phyloP scores from a whole-genome alignment of 2,797 vertebrate species.

The Denticeps clupeoides region DNA sequence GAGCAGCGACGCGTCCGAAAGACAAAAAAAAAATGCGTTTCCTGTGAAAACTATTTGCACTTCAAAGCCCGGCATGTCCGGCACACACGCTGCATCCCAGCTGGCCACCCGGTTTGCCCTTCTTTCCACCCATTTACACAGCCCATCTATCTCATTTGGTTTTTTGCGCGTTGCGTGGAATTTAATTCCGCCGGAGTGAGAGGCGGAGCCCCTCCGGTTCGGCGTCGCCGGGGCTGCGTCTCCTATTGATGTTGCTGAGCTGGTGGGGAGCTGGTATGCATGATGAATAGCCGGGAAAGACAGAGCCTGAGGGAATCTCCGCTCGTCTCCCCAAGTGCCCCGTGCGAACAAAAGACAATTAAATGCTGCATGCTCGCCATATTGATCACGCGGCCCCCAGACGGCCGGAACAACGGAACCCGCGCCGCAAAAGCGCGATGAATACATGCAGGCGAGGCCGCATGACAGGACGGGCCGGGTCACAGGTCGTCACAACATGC shows the following conservation, averaged over 20 bases:
- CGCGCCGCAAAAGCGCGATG: slow-evolving; percentile 53
- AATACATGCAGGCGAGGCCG: slow-evolving; percentile 34
- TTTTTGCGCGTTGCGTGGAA: background rate
- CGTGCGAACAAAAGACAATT: slow-evolving; percentile 52
- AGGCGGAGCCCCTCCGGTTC: background rate
- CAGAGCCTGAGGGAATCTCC: slow-evolving; percentile 13
- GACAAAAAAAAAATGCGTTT: slow-evolving; percentile 13
- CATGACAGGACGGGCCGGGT: no score
- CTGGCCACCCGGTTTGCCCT: slow-evolving; percentile 7
- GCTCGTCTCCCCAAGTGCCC: slow-evolving; percentile 21
- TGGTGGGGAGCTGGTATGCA: background rate
- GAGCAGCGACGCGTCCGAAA: slow-evolving; percentile 17
- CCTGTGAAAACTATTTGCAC: slow-evolving; percentile 32
- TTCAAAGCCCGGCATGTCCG: slow-evolving; percentile 18
- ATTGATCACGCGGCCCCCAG: slow-evolving; percentile 51
- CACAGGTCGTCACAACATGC: no score
- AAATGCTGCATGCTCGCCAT: slow-evolving; percentile 43
- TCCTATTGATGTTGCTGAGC: background rate
- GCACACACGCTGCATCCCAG: background rate
- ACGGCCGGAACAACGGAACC: slow-evolving; percentile 51
- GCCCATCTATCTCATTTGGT: background rate
- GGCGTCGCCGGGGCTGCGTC: background rate
- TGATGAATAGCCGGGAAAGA: slow-evolving; percentile 3
- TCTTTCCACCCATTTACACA: slow-evolving; percentile 16
- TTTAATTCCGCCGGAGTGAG: background rate